A percentile compares a stretch with the other conserved stretches of the same genome.
Conservation (phyloP, 1,140 invertebrate species). For the Ectropis grisescens region DNA sequence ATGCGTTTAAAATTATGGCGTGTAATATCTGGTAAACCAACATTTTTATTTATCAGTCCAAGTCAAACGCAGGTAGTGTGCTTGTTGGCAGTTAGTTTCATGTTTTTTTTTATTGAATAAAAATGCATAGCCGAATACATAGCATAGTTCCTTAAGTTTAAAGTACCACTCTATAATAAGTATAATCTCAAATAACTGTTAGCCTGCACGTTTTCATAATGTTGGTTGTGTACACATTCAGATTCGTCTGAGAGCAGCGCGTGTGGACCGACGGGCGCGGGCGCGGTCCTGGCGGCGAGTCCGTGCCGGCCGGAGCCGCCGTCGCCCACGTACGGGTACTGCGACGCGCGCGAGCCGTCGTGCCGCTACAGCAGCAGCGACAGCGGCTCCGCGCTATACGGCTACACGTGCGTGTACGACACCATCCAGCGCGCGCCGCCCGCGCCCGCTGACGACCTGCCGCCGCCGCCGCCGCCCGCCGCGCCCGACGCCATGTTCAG, state of each 20-base stretch:
- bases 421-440: conserved; percentile 21
- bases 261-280: conserved; percentile 19
- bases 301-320: conserved; percentile 14
- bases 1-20: too few species aligned
- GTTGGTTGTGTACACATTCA: too few species aligned
- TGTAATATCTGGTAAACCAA: too few species aligned
- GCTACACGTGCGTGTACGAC: conserved; percentile 42
- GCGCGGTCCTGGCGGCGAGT: conserved; percentile 17
- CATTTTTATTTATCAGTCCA: too few species aligned
- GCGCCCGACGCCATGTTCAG: conserved; percentile 72
- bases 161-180: too few species aligned
- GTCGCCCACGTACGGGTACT: conserved; percentile 30
- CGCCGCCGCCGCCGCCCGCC: conserved; percentile 70
- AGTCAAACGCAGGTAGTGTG: too few species aligned
- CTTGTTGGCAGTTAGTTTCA: too few species aligned
- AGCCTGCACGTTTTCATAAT: too few species aligned
- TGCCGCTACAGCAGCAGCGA: conserved; percentile 31
- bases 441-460: conserved; percentile 49
- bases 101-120: too few species aligned
- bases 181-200: too few species aligned
- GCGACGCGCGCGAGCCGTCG: conserved; percentile 25
- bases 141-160: too few species aligned
- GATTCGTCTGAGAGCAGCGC: conserved; percentile 28
- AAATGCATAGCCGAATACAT: too few species aligned
- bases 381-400: conserved; percentile 34